These are phyloP conservation scores for Odontocolon sp. DNA, from an alignment of 2,888 invertebrate genomes.

Conservation along the genomic window DNA sequence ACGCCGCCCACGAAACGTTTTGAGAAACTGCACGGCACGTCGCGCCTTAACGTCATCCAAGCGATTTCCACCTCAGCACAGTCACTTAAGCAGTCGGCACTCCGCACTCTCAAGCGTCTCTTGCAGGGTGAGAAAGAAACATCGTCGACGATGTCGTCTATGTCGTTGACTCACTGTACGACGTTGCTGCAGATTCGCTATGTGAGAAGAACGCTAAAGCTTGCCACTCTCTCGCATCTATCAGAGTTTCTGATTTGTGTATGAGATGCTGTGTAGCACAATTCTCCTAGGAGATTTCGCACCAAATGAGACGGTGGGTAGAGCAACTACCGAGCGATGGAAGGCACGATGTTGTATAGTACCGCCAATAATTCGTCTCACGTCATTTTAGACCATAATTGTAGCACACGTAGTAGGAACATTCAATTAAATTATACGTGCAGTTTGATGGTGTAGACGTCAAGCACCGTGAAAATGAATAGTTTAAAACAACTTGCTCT, in stretches of 20 bases:
- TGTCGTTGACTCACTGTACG: not conserved
- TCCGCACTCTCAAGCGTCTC: not conserved
- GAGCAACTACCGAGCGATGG: not conserved
- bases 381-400: not conserved
- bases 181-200: not conserved
- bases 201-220: not conserved
- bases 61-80: conserved; percentile 15
- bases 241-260: not conserved
- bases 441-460: too few relatives aligned
- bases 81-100: conserved; percentile 15
- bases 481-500: too few relatives aligned
- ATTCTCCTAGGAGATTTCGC: too few relatives aligned
- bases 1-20: not conserved
- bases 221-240: not conserved
- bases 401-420: too few relatives aligned
- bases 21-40: not conserved
- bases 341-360: not conserved
- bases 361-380: not conserved
- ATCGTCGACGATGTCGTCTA: not conserved
- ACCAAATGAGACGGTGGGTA: not conserved
- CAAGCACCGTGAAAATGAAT: too few relatives aligned
- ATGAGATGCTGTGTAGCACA: conserved; percentile 1
- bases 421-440: too few relatives aligned
- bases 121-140: not conserved
- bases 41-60: conserved; percentile 4